Base-by-base conservation (phyloP, 2,888 invertebrate genomes). In the Ochropleura plecta region DNA sequence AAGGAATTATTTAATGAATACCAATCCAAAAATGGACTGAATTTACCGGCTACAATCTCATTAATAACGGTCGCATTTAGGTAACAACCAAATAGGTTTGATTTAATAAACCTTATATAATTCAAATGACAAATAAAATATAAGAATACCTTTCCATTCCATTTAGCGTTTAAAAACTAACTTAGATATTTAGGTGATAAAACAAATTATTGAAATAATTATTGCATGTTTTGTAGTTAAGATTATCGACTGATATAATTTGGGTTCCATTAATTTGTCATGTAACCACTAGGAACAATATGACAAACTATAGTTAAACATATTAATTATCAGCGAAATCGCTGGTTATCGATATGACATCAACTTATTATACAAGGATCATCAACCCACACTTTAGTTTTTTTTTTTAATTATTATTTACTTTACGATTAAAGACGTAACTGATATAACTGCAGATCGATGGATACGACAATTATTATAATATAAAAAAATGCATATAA, bases 231-330 rank as follows among this genome's bases (percentile, higher is more conserved):
- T 83, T 83, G 44, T 73, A 57, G 57, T 16, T 62, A 57, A 18
- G 20, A 70, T 69, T 69, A 66, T 65, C 44, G 30, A 68, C 44
- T 49, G 51, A 72, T 63, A 82, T 55, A 66, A 62, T 69, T 60
- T 18, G 60, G 65, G 65, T 68, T 62, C 64, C 67, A 81, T 80
- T 73, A 59, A 68, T 68, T 30, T 66, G 46, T 83, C 62, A 68
- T 70, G 80, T 83, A 46, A 68, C 44, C 53, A 73, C n/a, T 62
- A 30, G 46, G 53, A 57, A 60, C 64, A 53, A 64, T 40, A 40
- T 48, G 49, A 48, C n/a, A 14, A 73, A 62, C 46, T 49, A 51
- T 51, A 62, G 64, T 65, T 12, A 16, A 44, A 81, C n/a, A 66
- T 51, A 30, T 20, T 44, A 40, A 55, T 55, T 78, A 71, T 82